Evolutionary conservation across 1,140 invertebrate genomes (phyloP).

Genomic region (Macrotrachela quadricornifera): DNA sequence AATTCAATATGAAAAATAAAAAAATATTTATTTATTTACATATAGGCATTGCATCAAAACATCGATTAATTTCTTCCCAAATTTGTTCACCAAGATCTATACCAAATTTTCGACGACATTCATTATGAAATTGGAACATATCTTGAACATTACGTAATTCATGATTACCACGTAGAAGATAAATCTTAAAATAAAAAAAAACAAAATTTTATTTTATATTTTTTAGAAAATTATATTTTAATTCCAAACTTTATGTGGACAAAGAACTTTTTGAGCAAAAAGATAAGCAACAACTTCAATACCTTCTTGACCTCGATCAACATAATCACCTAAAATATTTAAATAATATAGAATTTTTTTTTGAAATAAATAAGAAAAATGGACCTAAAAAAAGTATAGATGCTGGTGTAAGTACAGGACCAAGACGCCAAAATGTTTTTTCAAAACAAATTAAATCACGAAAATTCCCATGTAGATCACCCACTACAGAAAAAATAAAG

Average conservation of each 20-base stretch:
- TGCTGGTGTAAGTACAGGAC: conserved; percentile 37
- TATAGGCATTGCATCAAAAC: conserved; percentile 37
- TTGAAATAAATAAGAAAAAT: too few species aligned
- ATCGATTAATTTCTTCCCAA: conserved; percentile 45
- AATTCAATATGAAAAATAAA: neutral
- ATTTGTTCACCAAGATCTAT: conserved; percentile 31
- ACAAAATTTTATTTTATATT: too few species aligned
- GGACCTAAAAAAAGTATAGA: conserved; percentile 34
- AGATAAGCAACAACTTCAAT: conserved; percentile 41
- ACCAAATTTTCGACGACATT: conserved; percentile 45
- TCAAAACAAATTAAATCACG: conserved; percentile 40
- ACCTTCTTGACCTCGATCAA: conserved; percentile 40
- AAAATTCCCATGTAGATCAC: conserved; percentile 42
- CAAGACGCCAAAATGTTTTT: conserved; percentile 39
- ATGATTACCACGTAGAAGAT: conserved; percentile 42
- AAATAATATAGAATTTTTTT: too few species aligned
- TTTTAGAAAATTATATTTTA: neutral
- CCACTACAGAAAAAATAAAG: conserved; percentile 15
- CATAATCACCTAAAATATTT: conserved; percentile 39
- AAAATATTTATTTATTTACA: neutral
- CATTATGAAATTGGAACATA: conserved; percentile 45
- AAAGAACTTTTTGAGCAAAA: conserved; percentile 41
- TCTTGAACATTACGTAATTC: conserved; percentile 43
- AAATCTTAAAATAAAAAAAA: too few species aligned
- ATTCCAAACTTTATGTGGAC: conserved; percentile 34